phyloP scores from a whole-genome alignment of 2,888 invertebrate species.

The Oeneis ivallda region DNA sequence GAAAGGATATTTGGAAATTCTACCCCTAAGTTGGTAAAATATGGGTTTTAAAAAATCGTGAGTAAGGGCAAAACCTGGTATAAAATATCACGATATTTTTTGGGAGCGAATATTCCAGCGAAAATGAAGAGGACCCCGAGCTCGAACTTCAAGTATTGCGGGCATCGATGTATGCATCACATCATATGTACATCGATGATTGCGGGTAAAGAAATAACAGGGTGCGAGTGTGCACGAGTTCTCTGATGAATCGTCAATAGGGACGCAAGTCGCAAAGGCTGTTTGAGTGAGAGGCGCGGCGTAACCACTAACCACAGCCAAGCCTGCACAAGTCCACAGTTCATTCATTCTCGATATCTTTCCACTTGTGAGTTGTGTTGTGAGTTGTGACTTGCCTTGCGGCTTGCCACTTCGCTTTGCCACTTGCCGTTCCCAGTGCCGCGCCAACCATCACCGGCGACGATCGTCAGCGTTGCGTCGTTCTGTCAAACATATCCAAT shows the following conservation, averaged over 20 bases:
- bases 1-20: too few species aligned
- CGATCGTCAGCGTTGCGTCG: conserved; percentile 55
- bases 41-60: too few species aligned
- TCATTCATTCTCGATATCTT: conserved; percentile 66
- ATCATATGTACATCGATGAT: too few species aligned
- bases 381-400: neutral
- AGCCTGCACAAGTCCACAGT: conserved; percentile 40
- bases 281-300: conserved; percentile 64
- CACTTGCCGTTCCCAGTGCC: conserved; percentile 61
- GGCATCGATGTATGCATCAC: too few species aligned
- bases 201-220: neutral
- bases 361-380: conserved; percentile 14
- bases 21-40: too few species aligned
- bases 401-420: neutral
- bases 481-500: conserved; percentile 45
- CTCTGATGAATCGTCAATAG: neutral
- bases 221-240: neutral
- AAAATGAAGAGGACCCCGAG: neutral
- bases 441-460: conserved; percentile 63
- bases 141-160: neutral
- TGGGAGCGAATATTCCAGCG: neutral
- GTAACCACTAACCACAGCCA: conserved; percentile 41
- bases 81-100: neutral
- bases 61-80: neutral
- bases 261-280: neutral